phyloP scores from a whole-genome alignment of 2,888 invertebrate genomes.

The Tromatobia lineatoria region DNA sequence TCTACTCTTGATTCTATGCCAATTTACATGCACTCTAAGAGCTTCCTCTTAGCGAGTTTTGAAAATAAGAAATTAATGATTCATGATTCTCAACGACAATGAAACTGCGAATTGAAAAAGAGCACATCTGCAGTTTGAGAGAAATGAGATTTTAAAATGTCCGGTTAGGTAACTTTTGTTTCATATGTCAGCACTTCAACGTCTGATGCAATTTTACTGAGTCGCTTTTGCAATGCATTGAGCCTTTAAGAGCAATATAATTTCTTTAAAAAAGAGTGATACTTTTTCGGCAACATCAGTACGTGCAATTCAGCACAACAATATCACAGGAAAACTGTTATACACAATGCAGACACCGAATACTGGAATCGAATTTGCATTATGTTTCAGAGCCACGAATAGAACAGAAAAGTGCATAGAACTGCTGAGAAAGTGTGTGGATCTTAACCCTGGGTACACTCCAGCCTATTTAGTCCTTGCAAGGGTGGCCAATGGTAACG shows the following conservation, averaged over 20 bases:
- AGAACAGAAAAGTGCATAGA: slow-evolving; percentile 88
- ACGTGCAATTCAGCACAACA: too few species aligned
- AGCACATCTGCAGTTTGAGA: not conserved
- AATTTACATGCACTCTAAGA: not conserved
- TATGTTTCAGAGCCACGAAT: slow-evolving; percentile 88
- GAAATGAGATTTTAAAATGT: not conserved
- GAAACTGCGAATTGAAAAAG: not conserved
- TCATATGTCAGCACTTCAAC: not conserved
- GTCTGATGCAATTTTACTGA: too few species aligned
- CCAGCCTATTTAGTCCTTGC: slow-evolving; percentile 90
- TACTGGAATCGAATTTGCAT: not conserved
- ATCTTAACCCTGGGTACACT: slow-evolving; percentile 89
- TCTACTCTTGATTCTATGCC: not conserved
- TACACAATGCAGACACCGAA: not conserved
- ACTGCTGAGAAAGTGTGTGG: slow-evolving; percentile 90
- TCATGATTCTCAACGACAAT: not conserved
- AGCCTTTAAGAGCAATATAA: not conserved
- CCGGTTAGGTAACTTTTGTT: not conserved
- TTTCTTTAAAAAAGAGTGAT: not conserved
- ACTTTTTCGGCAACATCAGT: too few species aligned
- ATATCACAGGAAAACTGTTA: too few species aligned
- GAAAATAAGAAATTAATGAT: not conserved
- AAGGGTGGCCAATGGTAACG: slow-evolving; percentile 87
- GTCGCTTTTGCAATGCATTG: not conserved
- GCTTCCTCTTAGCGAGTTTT: not conserved